Evolutionary conservation across 2,888 invertebrate species (phyloP).

Genomic region (Sthenelais limicola): DNA sequence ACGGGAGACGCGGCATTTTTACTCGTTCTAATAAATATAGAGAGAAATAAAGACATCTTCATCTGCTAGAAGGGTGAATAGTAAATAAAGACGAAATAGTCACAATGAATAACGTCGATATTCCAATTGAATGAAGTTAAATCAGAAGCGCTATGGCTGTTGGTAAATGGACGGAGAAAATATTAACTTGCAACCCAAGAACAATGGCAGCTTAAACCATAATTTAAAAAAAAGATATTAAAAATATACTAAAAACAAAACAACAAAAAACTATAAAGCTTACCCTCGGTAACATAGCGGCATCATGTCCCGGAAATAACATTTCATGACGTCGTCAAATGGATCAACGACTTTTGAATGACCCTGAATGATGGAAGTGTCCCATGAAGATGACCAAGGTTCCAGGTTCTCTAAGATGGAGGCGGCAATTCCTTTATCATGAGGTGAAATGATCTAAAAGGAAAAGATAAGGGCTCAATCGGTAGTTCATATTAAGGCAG

Average conservation of each 20-base stretch:
- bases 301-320: slow-evolving; percentile 77
- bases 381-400: slow-evolving; percentile 87
- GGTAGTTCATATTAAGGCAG: no score
- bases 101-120: no score
- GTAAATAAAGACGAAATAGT: no score
- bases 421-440: slow-evolving; percentile 88
- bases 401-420: slow-evolving; percentile 83
- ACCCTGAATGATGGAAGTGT: slow-evolving; percentile 73
- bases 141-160: not conserved
- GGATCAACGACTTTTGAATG: slow-evolving; percentile 80
- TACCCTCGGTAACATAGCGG: slow-evolving; percentile 60
- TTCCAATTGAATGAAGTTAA: no score
- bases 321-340: slow-evolving; percentile 78
- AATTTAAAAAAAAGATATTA: not conserved
- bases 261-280: slow-evolving; percentile 32
- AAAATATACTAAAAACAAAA: not conserved
- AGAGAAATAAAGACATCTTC: no score
- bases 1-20: slow-evolving; percentile 72
- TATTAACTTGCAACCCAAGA: no score
- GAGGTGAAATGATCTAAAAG: slow-evolving; percentile 88
- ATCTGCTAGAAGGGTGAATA: no score
- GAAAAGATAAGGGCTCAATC: slow-evolving; percentile 16
- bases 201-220: not conserved
- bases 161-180: not conserved
- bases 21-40: no score